Evolutionary conservation across 2,797 vertebrate species (phyloP).

Genomic region (Triplophysa yarkandensis): DNA sequence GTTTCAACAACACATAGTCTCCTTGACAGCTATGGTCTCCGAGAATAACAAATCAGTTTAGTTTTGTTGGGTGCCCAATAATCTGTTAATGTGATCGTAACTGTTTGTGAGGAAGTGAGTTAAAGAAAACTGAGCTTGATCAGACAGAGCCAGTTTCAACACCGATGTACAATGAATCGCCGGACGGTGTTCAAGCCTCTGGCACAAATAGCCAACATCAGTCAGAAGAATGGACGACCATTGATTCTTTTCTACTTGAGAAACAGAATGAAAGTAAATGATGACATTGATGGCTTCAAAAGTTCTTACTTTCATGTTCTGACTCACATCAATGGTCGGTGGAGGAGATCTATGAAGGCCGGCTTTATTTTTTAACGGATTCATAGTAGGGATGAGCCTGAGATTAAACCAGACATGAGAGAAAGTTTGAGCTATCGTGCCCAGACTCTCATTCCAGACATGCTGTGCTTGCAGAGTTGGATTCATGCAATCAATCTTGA

Average conservation of each 20-base stretch:
- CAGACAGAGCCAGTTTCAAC: neutral
- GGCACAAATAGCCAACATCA: slow-evolving; percentile 5
- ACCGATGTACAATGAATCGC: neutral
- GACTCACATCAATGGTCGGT: neutral
- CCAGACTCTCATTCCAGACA: too few relatives aligned
- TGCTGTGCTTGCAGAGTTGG: neutral
- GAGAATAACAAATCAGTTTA: neutral
- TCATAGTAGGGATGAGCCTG: neutral
- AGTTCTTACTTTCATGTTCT: too few relatives aligned
- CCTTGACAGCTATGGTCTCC: neutral
- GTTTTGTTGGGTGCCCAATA: neutral
- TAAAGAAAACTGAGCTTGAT: neutral
- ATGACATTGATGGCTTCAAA: neutral
- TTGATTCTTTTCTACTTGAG: slow-evolving; percentile 31
- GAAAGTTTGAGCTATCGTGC: neutral
- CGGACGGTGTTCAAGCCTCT: slow-evolving; percentile 4
- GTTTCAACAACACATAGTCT: neutral
- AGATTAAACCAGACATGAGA: neutral
- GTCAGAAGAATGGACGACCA: slow-evolving; percentile 27
- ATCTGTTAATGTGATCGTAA: neutral
- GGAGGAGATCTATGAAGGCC: slow-evolving; percentile 1
- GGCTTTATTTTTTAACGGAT: neutral
- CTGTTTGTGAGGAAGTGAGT: neutral
- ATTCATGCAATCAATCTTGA: neutral
- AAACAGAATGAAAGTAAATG: neutral